These are phyloP conservation scores for Chelonoidis abingdonii DNA, from an alignment of 2,113 vertebrate genomes.

Conservation along the genomic window DNA sequence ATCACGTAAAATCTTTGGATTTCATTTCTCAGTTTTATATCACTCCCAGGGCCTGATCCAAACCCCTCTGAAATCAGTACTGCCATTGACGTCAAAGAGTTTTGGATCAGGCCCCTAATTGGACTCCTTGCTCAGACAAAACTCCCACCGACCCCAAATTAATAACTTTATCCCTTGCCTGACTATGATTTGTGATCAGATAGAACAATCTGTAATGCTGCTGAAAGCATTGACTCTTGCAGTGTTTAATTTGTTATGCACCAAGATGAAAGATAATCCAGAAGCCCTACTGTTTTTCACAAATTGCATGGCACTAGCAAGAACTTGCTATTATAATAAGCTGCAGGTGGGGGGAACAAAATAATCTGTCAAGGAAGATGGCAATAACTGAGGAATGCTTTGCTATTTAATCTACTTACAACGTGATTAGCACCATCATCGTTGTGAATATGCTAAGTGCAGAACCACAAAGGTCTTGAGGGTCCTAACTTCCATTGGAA, in stretches of 20 bases:
- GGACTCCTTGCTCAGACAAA: not conserved
- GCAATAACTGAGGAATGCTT: not conserved
- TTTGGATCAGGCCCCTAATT: not conserved
- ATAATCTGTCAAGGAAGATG: not conserved
- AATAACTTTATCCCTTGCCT: constrained; percentile 4
- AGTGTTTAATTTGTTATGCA: not conserved
- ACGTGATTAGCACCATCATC: not conserved
- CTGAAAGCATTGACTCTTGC: not conserved
- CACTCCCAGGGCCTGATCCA: not conserved
- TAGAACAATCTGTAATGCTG: not conserved
- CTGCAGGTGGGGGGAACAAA: not conserved
- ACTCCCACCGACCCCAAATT: not conserved
- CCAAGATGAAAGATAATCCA: not conserved
- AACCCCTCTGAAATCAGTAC: not conserved
- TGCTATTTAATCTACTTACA: not conserved
- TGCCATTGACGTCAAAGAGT: not conserved
- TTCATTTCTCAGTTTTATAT: not conserved
- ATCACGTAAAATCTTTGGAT: not conserved
- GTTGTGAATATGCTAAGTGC: not conserved
- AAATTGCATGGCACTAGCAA: not conserved
- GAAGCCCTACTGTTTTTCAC: not conserved
- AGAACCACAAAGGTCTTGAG: not conserved
- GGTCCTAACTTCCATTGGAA: not conserved
- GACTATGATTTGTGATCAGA: not conserved
- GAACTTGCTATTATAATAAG: not conserved